Conservation (phyloP, 2,113 vertebrate genomes). For the Phrynocephalus versicolor region DNA sequence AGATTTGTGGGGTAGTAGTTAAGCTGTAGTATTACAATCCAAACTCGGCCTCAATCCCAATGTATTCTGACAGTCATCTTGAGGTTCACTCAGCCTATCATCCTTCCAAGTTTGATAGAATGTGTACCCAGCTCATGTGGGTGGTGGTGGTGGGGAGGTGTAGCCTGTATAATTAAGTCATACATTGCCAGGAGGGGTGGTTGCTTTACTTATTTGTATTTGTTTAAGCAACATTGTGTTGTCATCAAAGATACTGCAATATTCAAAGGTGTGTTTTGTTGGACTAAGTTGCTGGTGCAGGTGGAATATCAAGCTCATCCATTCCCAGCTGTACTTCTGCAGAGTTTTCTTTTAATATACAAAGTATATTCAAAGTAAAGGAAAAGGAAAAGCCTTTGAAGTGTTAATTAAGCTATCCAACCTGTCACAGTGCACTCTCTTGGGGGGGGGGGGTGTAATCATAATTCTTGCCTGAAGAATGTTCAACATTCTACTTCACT, state of each 20-base stretch:
- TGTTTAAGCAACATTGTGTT: neutral
- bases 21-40: too few species aligned
- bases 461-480: slow-evolving; percentile 9
- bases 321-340: neutral
- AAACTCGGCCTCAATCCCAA: too few species aligned
- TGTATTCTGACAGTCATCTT: too few species aligned
- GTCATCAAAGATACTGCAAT: neutral
- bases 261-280: slow-evolving; percentile 2
- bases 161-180: too few species aligned
- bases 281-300: neutral
- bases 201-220: too few species aligned
- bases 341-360: neutral
- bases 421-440: slow-evolving; percentile 13
- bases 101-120: too few species aligned
- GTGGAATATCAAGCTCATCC: neutral
- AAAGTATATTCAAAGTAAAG: slow-evolving; percentile 1
- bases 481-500: slow-evolving; percentile 4
- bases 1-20: too few species aligned
- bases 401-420: slow-evolving; percentile 16
- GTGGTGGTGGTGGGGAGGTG: too few species aligned
- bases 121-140: too few species aligned
- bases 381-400: slow-evolving; percentile 16
- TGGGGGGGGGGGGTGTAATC: neutral
- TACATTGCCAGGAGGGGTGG: too few species aligned
- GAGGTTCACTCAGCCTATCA: too few species aligned